Base-by-base conservation (phyloP, 2,888 invertebrate genomes). In the Metellina segmentata region DNA sequence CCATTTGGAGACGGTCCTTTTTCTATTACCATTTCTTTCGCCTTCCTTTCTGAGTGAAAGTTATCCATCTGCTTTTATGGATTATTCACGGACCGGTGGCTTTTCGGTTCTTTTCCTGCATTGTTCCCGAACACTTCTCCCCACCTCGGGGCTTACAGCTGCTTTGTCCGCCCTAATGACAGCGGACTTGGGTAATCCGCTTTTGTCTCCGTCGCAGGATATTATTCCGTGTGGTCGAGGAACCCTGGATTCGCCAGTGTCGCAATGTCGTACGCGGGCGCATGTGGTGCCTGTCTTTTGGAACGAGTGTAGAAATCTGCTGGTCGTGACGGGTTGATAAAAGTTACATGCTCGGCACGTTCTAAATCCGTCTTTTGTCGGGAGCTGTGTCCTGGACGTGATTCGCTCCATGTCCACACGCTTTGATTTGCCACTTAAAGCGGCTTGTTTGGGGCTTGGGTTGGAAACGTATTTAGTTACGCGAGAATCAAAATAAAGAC, bases 101-200 rank as follows among this genome's bases (percentile, higher is more conserved):
- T 81, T 77, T 90, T 90, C 49, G 74, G 83, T 77, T 61, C 79
- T 48, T 81, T 75, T 34, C 19, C 71, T 34, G 72, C 72, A 20
- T 70, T 61, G 79, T 74, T 19, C 13, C 75, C 16, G 49, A 34
- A 34, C 81, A 72, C 34, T 34, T 19, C 75, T 70, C 53, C 11
- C 74, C 34, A 52, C 16, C 83, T 51, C 20, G 34, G 34, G 4
- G 34, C 34, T 34, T 34, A 34, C 34, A 34, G 51, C 53, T 72
- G 20, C 85, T 78, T 90, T 85, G 83, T 90, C 79, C 83, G 19
- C 16, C 11, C 20, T 88, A 88, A 88, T 81, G 74, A 69, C 34
- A 34, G 4, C 88, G 34, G 52, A 48, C 53, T 81, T 88, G n/a
- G 48, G 74, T 71, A 81, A 72, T 74, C 19, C 69, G 61, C 53